Percentiles rank a stretch among this genome's conserved stretches.
These are phyloP conservation scores for Ennomos erosarius DNA, from an alignment of 2,888 invertebrate species.

Conservation along the genomic window DNA sequence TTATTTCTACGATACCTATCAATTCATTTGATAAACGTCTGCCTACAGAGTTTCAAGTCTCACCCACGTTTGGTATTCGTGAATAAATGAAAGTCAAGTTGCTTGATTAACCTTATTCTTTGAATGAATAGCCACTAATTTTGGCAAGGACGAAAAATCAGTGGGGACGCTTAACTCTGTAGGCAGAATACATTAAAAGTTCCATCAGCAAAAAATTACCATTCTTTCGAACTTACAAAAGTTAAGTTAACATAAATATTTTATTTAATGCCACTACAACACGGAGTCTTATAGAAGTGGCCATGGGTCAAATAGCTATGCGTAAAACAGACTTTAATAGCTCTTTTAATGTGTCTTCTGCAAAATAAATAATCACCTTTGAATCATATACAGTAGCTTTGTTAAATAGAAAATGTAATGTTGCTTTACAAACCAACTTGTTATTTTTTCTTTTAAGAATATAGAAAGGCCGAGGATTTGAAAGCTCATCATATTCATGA, in stretches of 20 bases:
- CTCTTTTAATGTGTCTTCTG: too few relatives aligned
- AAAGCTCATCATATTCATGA: too few relatives aligned
- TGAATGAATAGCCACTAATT: conserved; percentile 48
- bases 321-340: too few relatives aligned
- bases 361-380: too few relatives aligned
- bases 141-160: conserved; percentile 44
- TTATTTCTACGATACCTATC: conserved; percentile 59
- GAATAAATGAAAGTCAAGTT: conserved; percentile 60
- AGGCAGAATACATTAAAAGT: conserved; percentile 43
- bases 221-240: conserved; percentile 12
- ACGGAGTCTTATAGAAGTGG: too few relatives aligned
- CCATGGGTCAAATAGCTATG: too few relatives aligned
- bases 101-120: conserved; percentile 78
- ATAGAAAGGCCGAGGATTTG: too few relatives aligned
- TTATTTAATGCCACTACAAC: too few relatives aligned
- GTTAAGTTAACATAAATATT: neutral
- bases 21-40: conserved; percentile 42
- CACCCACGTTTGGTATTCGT: conserved; percentile 60
- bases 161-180: conserved; percentile 69
- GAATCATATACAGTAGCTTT: too few relatives aligned
- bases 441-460: too few relatives aligned
- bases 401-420: too few relatives aligned
- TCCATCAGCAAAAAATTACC: conserved; percentile 21
- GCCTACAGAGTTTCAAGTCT: conserved; percentile 72
- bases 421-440: too few relatives aligned